Conservation (phyloP, 2,113 vertebrate species). For the Grammomys surdaster region DNA sequence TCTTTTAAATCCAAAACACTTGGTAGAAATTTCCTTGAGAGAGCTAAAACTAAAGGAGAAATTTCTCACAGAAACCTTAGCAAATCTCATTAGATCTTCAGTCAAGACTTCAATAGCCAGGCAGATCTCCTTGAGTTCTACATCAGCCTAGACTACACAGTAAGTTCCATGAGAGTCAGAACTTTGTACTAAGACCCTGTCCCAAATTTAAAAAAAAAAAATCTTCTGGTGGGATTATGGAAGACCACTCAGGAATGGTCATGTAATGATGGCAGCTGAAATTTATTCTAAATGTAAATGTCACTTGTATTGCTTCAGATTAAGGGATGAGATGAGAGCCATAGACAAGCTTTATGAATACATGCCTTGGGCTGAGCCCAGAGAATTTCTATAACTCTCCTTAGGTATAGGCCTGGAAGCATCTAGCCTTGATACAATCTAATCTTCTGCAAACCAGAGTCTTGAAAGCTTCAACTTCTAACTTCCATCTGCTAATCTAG, state of each 20-base stretch:
- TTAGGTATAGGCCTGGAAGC: too few relatives aligned
- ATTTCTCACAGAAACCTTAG: constrained; percentile 24
- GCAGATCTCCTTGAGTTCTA: background rate
- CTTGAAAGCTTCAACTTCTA: too few relatives aligned
- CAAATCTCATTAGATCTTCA: constrained; percentile 5
- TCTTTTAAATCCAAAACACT: background rate
- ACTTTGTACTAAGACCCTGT: background rate
- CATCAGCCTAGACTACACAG: background rate
- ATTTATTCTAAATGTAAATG: too few relatives aligned
- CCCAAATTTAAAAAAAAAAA: background rate
- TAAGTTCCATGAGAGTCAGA: background rate
- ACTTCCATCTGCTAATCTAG: too few relatives aligned
- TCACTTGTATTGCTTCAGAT: too few relatives aligned
- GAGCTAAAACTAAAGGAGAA: constrained; percentile 17
- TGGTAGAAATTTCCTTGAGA: background rate
- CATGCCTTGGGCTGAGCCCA: too few relatives aligned
- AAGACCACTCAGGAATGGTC: background rate
- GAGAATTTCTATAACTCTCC: too few relatives aligned
- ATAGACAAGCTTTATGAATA: too few relatives aligned
- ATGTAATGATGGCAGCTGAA: background rate
- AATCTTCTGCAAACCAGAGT: too few relatives aligned
- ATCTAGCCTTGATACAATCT: too few relatives aligned
- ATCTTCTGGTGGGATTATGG: background rate
- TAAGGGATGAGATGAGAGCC: too few relatives aligned
- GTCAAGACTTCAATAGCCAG: background rate